Conservation (phyloP, 1,140 invertebrate species). For the Drosophila eugracilis region DNA sequence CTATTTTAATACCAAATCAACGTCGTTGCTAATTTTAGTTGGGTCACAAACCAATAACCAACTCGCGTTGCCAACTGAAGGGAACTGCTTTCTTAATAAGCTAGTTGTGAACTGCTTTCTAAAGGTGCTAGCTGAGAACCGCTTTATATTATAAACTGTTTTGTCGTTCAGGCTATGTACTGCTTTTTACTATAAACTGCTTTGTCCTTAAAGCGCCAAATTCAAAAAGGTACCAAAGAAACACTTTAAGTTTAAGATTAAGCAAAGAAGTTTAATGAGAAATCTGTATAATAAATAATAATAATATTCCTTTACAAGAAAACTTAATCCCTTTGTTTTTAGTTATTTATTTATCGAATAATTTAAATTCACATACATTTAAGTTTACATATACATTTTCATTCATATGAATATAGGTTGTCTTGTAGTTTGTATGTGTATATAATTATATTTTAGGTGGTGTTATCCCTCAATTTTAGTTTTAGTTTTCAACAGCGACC, state of each 20-base stretch:
- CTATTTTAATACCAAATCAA: neutral
- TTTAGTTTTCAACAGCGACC: slow-evolving; percentile 32
- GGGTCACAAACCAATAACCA: neutral
- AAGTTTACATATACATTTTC: slow-evolving; percentile 48
- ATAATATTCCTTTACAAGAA: neutral
- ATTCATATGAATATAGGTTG: slow-evolving; percentile 47
- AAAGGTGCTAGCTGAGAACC: too few species aligned
- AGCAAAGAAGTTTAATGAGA: too few species aligned
- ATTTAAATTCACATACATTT: slow-evolving; percentile 59
- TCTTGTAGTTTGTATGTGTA: slow-evolving; percentile 40
- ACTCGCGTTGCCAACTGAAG: neutral
- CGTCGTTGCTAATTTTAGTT: neutral
- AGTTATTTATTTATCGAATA: slow-evolving; percentile 55
- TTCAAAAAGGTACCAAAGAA: too few species aligned
- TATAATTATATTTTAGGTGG: slow-evolving; percentile 47
- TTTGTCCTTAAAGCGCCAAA: neutral
- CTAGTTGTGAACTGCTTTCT: neutral
- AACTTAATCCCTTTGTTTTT: neutral
- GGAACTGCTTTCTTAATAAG: too few species aligned
- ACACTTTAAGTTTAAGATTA: too few species aligned
- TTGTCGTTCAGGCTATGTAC: too few species aligned
- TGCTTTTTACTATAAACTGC: too few species aligned
- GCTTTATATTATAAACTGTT: too few species aligned
- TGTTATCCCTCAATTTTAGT: slow-evolving; percentile 25
- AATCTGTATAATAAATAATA: too few species aligned